These are phyloP conservation scores for Stichodactyla mertensii DNA, from an alignment of 64 coral and sea anemone species.

Conservation along the genomic window DNA sequence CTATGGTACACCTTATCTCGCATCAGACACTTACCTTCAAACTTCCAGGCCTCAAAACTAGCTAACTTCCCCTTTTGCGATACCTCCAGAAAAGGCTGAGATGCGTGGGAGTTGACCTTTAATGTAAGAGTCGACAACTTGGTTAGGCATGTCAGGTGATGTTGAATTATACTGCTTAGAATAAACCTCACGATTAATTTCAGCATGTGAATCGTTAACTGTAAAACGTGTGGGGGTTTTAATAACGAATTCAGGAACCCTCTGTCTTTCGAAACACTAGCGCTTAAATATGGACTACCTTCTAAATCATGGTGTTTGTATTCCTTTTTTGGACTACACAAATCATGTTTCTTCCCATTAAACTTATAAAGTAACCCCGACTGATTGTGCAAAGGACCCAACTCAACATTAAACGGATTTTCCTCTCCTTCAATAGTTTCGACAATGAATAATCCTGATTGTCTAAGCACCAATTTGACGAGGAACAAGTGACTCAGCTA, in stretches of 20 bases:
- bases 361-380: background rate
- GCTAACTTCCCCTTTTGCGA: background rate
- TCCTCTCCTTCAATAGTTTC: background rate
- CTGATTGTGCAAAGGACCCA: background rate
- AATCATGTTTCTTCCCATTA: background rate
- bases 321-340: background rate
- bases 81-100: background rate
- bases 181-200: background rate
- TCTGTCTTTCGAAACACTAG: background rate
- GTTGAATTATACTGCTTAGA: background rate
- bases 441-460: background rate
- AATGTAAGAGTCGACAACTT: background rate
- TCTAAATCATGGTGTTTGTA: background rate
- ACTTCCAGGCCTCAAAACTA: conserved; percentile 4
- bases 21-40: background rate
- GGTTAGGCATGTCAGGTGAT: background rate
- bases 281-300: background rate
- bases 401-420: background rate
- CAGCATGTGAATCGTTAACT: background rate
- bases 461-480: background rate
- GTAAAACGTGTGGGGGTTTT: background rate
- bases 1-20: background rate
- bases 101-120: background rate
- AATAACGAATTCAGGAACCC: background rate
- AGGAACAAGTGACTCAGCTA: background rate